Base-by-base conservation (phyloP, 1,140 invertebrate genomes). In the Drosophila truncata region DNA sequence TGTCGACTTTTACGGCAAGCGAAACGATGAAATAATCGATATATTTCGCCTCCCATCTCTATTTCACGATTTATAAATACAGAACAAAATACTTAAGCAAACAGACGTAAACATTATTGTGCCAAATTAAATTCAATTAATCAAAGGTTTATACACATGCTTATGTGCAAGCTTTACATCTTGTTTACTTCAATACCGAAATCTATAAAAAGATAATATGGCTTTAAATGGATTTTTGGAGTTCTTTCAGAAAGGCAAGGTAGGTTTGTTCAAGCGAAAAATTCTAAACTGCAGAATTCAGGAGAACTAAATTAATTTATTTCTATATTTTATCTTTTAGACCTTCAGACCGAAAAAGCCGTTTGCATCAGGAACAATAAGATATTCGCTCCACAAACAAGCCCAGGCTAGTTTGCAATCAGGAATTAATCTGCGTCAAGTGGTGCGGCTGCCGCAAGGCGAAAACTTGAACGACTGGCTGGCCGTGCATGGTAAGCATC, bases 391-490 rank as follows among this genome's bases (percentile, higher is more conserved):
- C 20, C 97, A 99, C 86, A 99, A 99, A 93, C 97, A 98, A 90
- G 98, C 98, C 3, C 97, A 98, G 93, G 98, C 98, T 27, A 98
- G 97, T 58, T 93, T 99, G 4, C 97, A 96, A 93, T 98, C 98
- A n/a, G 98, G 98, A 4, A 97, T 99, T 60, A 98, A 99, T 94
- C 94, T 99, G 55, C 95, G 96, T 64, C 94, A 95, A 65, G 98
- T 96, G 23, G 98, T 99, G 1, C 96, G 96, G 91, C 93, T 99
- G 63, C 98, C 98, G 31, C 94, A 95, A 64, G 96, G 96, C 27
- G 98, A 99, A 94, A 96, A 97, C 93, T 91, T 97, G 8, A 97
- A 98, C 93, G 98, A 99, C 93, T 99, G 98, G 98, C 95, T 98
- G 47, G 98, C 98, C 18, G 98, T 99, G 27, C 98, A 99, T 94